These are phyloP conservation scores for Crypturellus tataupa DNA, from an alignment of 2,797 vertebrate genomes.

Conservation along the genomic window DNA sequence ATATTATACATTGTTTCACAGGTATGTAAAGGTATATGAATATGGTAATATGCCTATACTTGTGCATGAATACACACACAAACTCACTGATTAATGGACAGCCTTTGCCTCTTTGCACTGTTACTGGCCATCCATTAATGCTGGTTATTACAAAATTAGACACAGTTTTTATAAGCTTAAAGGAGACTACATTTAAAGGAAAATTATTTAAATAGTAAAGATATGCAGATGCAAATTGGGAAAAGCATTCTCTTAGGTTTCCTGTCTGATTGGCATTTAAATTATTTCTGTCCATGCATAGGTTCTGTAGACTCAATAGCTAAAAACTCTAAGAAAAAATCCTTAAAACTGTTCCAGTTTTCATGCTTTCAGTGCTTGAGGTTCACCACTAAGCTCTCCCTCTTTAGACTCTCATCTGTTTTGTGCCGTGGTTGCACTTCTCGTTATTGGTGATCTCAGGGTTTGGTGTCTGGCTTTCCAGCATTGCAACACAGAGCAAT, in stretches of 20 bases:
- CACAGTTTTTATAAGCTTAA: neutral
- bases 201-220: neutral
- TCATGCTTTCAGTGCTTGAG: neutral
- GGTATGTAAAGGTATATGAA: neutral
- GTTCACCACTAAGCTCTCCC: neutral
- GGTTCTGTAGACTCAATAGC: neutral
- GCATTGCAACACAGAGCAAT: fast-evolving
- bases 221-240: neutral
- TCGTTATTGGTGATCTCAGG: neutral
- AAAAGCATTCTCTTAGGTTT: neutral
- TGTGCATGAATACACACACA: neutral
- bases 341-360: neutral
- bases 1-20: neutral
- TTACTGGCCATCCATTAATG: neutral
- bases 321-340: neutral
- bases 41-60: neutral
- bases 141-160: neutral
- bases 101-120: neutral
- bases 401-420: neutral
- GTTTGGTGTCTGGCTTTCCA: neutral
- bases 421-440: neutral
- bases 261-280: neutral
- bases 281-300: neutral
- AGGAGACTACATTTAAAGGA: neutral
- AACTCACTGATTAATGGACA: neutral